These are phyloP conservation scores for Acanthosoma haemorrhoidale DNA, from an alignment of 2,888 invertebrate species.

Conservation along the genomic window DNA sequence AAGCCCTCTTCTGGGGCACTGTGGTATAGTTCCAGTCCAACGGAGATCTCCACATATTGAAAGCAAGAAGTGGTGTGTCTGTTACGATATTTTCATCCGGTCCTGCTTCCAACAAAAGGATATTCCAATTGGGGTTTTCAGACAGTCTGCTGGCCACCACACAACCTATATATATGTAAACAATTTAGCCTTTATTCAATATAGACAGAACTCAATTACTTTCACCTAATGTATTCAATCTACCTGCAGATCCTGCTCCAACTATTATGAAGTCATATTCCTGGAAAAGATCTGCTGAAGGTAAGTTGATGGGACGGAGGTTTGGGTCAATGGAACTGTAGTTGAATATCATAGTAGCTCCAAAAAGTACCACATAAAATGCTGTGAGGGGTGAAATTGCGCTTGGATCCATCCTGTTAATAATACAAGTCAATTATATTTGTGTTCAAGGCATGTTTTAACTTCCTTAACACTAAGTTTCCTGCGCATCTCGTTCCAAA, in stretches of 20 bases:
- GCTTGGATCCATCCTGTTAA: not conserved
- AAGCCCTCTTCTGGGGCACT: conserved; percentile 58
- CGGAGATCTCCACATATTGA: conserved; percentile 54
- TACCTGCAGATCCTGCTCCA: conserved; percentile 25
- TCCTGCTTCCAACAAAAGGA: conserved; percentile 63
- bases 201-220: too few species aligned
- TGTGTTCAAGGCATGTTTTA: too few species aligned
- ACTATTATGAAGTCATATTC: conserved; percentile 80
- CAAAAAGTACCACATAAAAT: conserved; percentile 55
- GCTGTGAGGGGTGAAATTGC: conserved; percentile 8
- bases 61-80: conserved; percentile 56
- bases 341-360: conserved; percentile 79
- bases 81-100: conserved; percentile 51
- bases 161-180: conserved; percentile 55
- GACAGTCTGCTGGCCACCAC: conserved; percentile 64
- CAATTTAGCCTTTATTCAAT: too few species aligned
- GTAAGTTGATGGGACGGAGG: conserved; percentile 58
- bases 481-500: too few species aligned
- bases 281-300: conserved; percentile 56
- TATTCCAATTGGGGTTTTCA: conserved; percentile 56
- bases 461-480: too few species aligned
- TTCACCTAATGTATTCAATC: not conserved
- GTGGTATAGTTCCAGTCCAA: conserved; percentile 69
- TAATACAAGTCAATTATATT: not conserved
- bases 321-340: conserved; percentile 79